These are phyloP conservation scores for Epizoanthus illoricatus DNA, from an alignment of 92 coral and sea anemone species.

Conservation along the genomic window DNA sequence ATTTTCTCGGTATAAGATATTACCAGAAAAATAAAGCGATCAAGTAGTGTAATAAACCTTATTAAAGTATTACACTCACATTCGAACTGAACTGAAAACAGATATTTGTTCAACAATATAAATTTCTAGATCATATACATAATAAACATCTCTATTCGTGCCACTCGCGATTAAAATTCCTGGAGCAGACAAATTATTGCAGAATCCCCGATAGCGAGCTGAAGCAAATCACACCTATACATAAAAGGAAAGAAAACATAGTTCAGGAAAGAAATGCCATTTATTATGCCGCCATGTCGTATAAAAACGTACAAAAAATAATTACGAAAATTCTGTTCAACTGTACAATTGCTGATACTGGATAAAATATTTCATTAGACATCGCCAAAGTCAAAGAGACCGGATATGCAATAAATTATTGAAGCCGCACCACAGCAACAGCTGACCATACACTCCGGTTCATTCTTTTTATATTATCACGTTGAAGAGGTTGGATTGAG, in stretches of 20 bases:
- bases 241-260: neutral
- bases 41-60: neutral
- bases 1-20: neutral
- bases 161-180: too few relatives aligned
- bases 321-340: neutral
- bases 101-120: neutral
- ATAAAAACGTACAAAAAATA: neutral
- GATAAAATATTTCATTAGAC: neutral
- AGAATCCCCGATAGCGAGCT: too few relatives aligned
- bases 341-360: neutral
- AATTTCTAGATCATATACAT: too few relatives aligned
- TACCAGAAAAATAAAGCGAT: neutral
- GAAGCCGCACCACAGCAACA: neutral
- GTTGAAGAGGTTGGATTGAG: neutral
- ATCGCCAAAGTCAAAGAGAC: neutral
- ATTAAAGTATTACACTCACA: neutral
- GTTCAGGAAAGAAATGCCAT: neutral
- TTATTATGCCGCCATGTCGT: neutral
- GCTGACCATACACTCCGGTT: conserved; percentile 9
- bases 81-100: neutral
- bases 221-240: too few relatives aligned
- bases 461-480: conserved; percentile 6
- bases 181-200: too few relatives aligned
- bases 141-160: too few relatives aligned
- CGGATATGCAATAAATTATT: neutral